phyloP scores from a whole-genome alignment of 2,797 vertebrate genomes.

The Etheostoma nigrum region DNA sequence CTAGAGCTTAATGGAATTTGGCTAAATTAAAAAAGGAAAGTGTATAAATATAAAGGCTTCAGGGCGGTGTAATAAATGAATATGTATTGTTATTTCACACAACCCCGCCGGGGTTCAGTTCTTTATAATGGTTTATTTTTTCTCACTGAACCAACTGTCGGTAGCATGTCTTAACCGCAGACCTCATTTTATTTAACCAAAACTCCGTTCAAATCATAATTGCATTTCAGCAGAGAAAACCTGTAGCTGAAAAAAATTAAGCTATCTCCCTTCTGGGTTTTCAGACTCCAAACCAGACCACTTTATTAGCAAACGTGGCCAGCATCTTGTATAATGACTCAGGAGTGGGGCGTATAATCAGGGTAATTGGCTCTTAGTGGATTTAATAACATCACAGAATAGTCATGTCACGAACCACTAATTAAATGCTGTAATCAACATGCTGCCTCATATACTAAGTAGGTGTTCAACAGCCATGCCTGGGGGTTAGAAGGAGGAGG shows the following conservation, averaged over 20 bases:
- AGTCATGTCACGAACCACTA: slow-evolving; percentile 66
- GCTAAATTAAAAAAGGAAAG: background rate
- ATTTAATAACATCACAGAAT: slow-evolving; percentile 65
- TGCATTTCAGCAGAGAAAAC: slow-evolving; percentile 35
- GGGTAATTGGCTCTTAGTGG: slow-evolving; percentile 62
- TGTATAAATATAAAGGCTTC: slow-evolving; percentile 2
- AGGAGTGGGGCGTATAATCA: slow-evolving; percentile 55
- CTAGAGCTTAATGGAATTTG: background rate
- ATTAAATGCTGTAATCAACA: slow-evolving; percentile 71
- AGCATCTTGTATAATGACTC: slow-evolving; percentile 43
- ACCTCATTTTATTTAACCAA: slow-evolving; percentile 28
- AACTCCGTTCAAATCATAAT: slow-evolving; percentile 43
- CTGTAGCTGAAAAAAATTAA: slow-evolving; percentile 17
- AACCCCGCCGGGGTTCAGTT: slow-evolving; percentile 4
- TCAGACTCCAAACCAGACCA: slow-evolving; percentile 35
- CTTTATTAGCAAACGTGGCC: slow-evolving; percentile 60
- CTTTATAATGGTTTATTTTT: slow-evolving; percentile 28
- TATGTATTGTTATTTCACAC: background rate
- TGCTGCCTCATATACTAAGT: slow-evolving; percentile 52
- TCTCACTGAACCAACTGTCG: slow-evolving; percentile 7
- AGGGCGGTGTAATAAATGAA: background rate
- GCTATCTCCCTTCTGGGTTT: slow-evolving; percentile 9
- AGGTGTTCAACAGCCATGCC: slow-evolving; percentile 43
- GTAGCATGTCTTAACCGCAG: slow-evolving; percentile 30
- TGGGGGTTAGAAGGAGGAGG: slow-evolving; percentile 24